Evolutionary conservation across 2,113 vertebrate species (phyloP).

Genomic region (Semicossyphus pulcher): DNA sequence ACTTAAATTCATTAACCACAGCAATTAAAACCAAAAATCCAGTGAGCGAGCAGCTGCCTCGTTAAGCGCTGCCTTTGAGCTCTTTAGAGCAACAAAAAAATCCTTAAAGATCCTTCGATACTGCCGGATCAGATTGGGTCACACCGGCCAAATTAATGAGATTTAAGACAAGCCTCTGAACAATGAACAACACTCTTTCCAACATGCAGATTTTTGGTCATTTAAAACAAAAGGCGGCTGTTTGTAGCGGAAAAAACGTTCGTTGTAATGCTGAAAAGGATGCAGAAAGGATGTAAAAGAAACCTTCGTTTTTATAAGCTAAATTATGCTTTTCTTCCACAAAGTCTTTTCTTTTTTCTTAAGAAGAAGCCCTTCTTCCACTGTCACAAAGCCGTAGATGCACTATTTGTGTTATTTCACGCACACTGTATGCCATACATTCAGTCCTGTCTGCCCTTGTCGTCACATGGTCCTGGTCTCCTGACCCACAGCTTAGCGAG

Average conservation of each 20-base stretch:
- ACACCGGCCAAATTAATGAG: conserved; percentile 72
- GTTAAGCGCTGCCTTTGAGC: conserved; percentile 66
- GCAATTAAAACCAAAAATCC: conserved; percentile 83
- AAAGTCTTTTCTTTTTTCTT: not conserved
- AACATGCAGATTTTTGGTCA: conserved; percentile 20
- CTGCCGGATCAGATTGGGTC: conserved; percentile 67
- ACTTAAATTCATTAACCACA: conserved; percentile 79
- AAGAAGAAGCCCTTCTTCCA: not conserved
- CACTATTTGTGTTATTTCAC: not conserved
- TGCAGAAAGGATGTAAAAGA: not conserved
- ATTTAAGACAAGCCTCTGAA: conserved; percentile 70
- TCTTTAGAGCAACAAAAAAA: conserved; percentile 63
- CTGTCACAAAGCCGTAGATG: not conserved
- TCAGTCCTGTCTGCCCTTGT: conserved; percentile 28
- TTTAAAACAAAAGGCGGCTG: conserved; percentile 67
- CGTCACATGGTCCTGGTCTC: conserved; percentile 74
- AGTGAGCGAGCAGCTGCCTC: conserved; percentile 67
- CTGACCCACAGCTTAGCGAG: conserved; percentile 67
- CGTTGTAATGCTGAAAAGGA: not conserved
- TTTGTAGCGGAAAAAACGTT: conserved; percentile 23
- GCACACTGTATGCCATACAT: conserved; percentile 15
- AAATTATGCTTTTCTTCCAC: not conserved
- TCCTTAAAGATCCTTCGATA: conserved; percentile 63
- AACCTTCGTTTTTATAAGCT: not conserved
- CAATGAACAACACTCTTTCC: conserved; percentile 70